Base-by-base conservation (phyloP, 2,888 invertebrate genomes). In the Cheilosia vulpina region DNA sequence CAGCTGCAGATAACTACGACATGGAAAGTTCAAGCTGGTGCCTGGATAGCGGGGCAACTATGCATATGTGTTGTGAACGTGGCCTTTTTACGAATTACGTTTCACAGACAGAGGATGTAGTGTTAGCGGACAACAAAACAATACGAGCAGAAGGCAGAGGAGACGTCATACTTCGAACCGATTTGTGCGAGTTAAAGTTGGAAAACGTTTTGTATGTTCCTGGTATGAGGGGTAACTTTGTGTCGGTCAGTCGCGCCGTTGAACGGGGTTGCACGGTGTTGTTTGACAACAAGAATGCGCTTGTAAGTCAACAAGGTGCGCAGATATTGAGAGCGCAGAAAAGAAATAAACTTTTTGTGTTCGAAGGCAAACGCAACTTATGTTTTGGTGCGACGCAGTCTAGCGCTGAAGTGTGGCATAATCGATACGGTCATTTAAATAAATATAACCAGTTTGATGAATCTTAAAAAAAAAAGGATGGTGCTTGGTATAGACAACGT, bases 241-340 rank as follows among this genome's bases (percentile, higher is more conserved):
- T 81, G 15, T 82, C 65, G 9, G 68, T 71, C 24, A 68, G 69
- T 45, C 47, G 52, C 73, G 72, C 72, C 2, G 60, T 69, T 11
- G 62, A 81, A 65, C 55, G 58, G 58, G 58, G 60, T 21, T 77
- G 71, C 15, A 65, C 47, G n/a, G 65, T 82, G 50, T 11, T 65
- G 6, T 83, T 73, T 38, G 60, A 83, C 19, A 57, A 65, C 11
- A 15, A 47, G 15, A 15, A 43, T 38, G 60, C 60, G 41, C 3
- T 72, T 11, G 62, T 62, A 53, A 53, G 58, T 13, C 71, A 66
- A 45, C 15, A 66, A 27, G 60, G 72, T 11, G 4, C 58, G 41
- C 69, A 50, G 19, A 77, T 82, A 27, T 19, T 82, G 4, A 65
- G 41, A 58, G 82, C 82, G 57, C 55, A 76, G 58, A 76, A 65